Evolutionary conservation across 2,888 invertebrate species (phyloP), one percentile per base, ranked within the genome.

Genomic region (Microctonus hyperodae): DNA sequence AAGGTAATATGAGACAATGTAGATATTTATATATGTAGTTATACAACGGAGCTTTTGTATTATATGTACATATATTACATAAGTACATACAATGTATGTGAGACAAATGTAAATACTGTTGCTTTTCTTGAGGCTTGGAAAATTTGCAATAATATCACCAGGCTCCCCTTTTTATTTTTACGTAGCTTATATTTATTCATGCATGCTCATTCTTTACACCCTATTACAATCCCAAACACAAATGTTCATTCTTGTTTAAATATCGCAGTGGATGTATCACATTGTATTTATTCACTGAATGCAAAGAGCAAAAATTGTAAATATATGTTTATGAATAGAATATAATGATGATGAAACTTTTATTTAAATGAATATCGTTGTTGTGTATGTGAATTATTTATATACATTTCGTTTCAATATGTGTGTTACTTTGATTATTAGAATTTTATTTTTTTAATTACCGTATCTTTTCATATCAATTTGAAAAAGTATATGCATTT

Each of bases 81-180:
- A 7, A 5, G 7, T 28, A 28, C 7, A 7, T 5, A 7, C 28
- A 28, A 28, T 28, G 7, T 4, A 28, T 28, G 28, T 28, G 7
- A 28, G 28, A 28, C 3, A 28, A 5, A 28, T 28, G 11, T 51
- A 6, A 13, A 23, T 51, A 51, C 74, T 74, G 72, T 72, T 72
- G 72, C 73, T 76, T 74, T 73, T 69, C 73, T 74, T 73, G 73
- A 69, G 70, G 73, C 73, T 77, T 73, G 71, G 69, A 69, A 70
- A 69, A 50, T 23, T 13, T 20, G n/a, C 25, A 51, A 51, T 20
- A 44, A 20, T 51, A 1, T 13, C 13, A 13, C 2, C 25, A 23
- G 11, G 25, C 40, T n/a, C 6, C 5, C 25, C n/a, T 4, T 44
- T 44, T 44, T 35, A 10, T 10, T 35, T 35, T 35, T 16, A 6